Percentiles rank a stretch among this genome's conserved stretches.
phyloP scores from a whole-genome alignment of 2,113 vertebrate species.

The Passer domesticus region DNA sequence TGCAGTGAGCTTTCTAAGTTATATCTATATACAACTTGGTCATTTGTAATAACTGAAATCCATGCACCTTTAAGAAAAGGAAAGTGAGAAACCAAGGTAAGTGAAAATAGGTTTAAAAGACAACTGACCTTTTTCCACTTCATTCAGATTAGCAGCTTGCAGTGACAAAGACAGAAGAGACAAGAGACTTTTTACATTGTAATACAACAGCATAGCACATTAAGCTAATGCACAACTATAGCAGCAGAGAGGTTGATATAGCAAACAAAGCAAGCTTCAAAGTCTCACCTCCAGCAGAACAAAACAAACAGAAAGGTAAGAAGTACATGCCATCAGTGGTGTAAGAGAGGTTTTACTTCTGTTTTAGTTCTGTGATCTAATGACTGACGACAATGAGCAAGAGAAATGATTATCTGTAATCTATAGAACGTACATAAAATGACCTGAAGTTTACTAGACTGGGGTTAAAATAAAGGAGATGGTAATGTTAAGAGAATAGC shows the following conservation, averaged over 20 bases:
- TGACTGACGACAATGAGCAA: constrained; percentile 23
- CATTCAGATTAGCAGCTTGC: constrained; percentile 99
- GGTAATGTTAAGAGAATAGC: constrained; percentile 16
- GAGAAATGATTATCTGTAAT: constrained; percentile 35
- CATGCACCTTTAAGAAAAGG: constrained; percentile 63
- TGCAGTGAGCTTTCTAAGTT: constrained; percentile 36
- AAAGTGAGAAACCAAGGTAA: constrained; percentile 58
- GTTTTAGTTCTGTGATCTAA: background rate
- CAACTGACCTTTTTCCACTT: constrained; percentile 99
- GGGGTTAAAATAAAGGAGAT: constrained; percentile 22
- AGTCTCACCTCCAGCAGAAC: constrained; percentile 67
- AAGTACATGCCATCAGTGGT: background rate
- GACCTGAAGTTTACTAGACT: background rate
- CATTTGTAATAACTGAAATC: constrained; percentile 33
- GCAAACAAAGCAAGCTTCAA: constrained; percentile 53
- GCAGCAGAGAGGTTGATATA: constrained; percentile 71
- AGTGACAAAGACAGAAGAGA: constrained; percentile 88
- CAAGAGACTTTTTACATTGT: constrained; percentile 85
- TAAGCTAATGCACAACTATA: constrained; percentile 73
- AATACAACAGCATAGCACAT: constrained; percentile 75
- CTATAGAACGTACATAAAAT: constrained; percentile 12
- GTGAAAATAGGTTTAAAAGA: constrained; percentile 80
- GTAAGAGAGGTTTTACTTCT: background rate
- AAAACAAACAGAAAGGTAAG: constrained; percentile 54
- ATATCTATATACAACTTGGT: background rate